Base-by-base conservation (phyloP, 53 echinoderm and acorn worm genomes). In the Zoroaster sp. region DNA sequence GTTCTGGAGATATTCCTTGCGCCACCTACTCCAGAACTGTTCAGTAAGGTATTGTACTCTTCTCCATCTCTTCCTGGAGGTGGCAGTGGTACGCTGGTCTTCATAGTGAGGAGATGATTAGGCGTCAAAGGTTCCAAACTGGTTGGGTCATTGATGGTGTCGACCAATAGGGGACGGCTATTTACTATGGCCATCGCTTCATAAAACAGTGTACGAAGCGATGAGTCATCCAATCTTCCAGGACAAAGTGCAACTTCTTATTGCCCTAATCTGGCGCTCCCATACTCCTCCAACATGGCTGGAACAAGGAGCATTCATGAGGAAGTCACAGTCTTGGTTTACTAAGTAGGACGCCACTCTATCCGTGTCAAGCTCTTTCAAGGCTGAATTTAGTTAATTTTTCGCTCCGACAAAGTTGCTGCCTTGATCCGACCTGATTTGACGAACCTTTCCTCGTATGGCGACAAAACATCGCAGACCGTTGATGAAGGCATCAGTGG, bases 401-500 rank as follows among this genome's bases (percentile, higher is more conserved):
- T 35, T 86, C 4, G 91, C 91, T 31, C 86, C 91, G 10, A 83
- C n/a, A n/a, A 87, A 87, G n/a, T 91, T 91, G 21, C n/a, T 91
- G 33, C 91, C 91, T 79, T 78, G 91, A 66, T 91, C 91, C 11
- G 75, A 91, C 15, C 87, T 43, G 7, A 87, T 72, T 42, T 72
- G 87, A 1, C 63, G 79, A 30, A 91, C 53, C n/a, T n/a, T n/a
- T n/a, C n/a, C n/a, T n/a, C n/a, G n/a, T n/a, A n/a, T n/a, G n/a
- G n/a, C n/a, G n/a, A n/a, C n/a, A n/a, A n/a, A n/a, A n/a, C n/a
- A 88, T 88, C 30, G 85, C 63, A 92, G 69, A 11, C 74, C 92
- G 39, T 88, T 88, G 75, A 92, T 91, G 54, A 91, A 87, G 31
- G 80, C 59, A 44, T 91, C 92, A 42, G 87, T 91, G 11, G 80